phyloP scores from a whole-genome alignment of 2,797 vertebrate species.

The Centroberyx gerrardi region DNA sequence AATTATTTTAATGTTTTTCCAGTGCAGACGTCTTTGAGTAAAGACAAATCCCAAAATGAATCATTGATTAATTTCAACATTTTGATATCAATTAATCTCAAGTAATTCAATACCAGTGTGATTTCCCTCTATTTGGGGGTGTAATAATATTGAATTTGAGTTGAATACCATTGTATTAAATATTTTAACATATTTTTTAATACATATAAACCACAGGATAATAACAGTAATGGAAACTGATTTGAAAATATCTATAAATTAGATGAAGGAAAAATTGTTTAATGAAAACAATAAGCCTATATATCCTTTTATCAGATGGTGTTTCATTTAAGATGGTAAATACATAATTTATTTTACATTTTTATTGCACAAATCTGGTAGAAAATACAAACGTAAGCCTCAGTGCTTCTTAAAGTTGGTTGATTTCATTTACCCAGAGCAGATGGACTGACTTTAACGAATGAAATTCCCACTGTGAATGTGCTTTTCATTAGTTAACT shows the following conservation, averaged over 20 bases:
- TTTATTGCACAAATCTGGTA: neutral
- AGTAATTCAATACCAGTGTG: neutral
- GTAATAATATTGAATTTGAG: slow-evolving; percentile 1
- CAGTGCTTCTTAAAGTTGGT: neutral
- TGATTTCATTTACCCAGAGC: neutral
- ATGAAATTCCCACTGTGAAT: neutral
- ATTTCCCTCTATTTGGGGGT: slow-evolving; percentile 16
- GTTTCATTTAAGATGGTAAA: slow-evolving; percentile 17
- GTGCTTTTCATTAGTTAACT: slow-evolving; percentile 10
- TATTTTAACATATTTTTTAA: neutral
- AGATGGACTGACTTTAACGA: neutral
- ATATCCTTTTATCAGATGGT: neutral
- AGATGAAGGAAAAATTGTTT: neutral
- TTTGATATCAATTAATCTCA: slow-evolving; percentile 6
- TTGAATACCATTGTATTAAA: neutral
- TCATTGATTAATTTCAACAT: neutral
- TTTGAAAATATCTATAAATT: slow-evolving; percentile 25
- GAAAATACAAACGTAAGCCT: neutral
- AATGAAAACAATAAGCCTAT: neutral
- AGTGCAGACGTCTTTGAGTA: neutral
- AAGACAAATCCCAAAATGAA: neutral
- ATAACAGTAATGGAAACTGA: neutral
- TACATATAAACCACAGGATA: neutral
- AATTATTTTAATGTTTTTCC: slow-evolving; percentile 24
- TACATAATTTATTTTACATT: slow-evolving; percentile 14